phyloP scores from a whole-genome alignment of 2,113 vertebrate genomes.

The Delphinapterus leucas region DNA sequence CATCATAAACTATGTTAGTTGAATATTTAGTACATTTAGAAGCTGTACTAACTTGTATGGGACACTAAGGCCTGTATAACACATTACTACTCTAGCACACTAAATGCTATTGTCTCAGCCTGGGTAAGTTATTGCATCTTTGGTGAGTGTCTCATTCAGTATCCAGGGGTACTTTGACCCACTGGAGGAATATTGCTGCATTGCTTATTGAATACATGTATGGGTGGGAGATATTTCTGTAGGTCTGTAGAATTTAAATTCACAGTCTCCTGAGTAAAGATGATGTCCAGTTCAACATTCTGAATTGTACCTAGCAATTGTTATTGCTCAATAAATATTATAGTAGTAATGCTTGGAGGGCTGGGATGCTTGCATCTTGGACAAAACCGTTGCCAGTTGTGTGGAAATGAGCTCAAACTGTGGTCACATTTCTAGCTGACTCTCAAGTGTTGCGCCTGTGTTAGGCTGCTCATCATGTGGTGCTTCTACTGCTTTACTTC shows the following conservation, averaged over 20 bases:
- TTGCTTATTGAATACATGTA: background rate
- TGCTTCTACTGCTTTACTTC: background rate
- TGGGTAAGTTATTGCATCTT: background rate
- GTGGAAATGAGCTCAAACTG: conserved; percentile 29
- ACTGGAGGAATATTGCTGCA: background rate
- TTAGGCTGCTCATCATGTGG: background rate
- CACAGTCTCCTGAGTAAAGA: conserved; percentile 54
- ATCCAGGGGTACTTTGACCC: background rate
- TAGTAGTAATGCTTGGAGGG: conserved; percentile 17
- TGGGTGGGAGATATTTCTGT: background rate
- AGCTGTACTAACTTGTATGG: conserved; percentile 25
- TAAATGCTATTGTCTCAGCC: background rate
- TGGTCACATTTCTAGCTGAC: conserved; percentile 41
- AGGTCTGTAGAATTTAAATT: conserved; percentile 53
- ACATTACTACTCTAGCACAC: background rate
- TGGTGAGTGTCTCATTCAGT: conserved; percentile 9
- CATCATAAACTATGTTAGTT: background rate
- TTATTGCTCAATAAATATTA: conserved; percentile 72
- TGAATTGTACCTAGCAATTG: conserved; percentile 61
- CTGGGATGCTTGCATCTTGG: background rate
- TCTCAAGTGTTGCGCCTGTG: background rate
- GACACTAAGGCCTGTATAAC: background rate
- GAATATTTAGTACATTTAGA: conserved; percentile 20
- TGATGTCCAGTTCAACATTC: conserved; percentile 50
- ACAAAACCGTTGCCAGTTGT: conserved; percentile 8